Evolutionary conservation across 2,797 vertebrate species (phyloP).

Genomic region (Micromesistius poutassou): DNA sequence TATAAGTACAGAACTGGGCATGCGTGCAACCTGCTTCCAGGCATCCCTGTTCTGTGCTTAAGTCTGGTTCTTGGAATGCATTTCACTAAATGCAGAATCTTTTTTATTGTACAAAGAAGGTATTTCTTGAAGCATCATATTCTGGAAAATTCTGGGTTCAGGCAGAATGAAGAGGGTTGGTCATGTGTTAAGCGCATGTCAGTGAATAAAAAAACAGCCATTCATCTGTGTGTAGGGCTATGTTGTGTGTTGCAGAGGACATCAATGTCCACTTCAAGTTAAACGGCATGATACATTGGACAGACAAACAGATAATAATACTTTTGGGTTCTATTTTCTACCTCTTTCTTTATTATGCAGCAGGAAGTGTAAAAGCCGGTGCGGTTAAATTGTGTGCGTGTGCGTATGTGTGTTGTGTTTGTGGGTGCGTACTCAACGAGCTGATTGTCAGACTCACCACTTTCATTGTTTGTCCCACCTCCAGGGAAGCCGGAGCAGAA

Average conservation of each 20-base stretch:
- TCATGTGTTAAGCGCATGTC: not conserved
- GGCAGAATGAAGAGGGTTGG: not conserved
- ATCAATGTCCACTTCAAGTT: not conserved
- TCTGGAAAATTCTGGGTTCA: not conserved
- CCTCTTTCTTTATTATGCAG: too few relatives aligned
- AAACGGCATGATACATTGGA: not conserved
- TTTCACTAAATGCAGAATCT: not conserved
- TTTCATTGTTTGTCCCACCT: conserved; percentile 36
- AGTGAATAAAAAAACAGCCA: too few relatives aligned
- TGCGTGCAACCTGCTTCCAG: not conserved
- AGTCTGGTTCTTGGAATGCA: not conserved
- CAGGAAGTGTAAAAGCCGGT: not conserved
- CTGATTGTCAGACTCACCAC: not conserved
- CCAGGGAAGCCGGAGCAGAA: conserved; percentile 89
- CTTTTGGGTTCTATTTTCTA: too few relatives aligned
- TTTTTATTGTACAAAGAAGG: not conserved
- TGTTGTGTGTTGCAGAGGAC: not conserved
- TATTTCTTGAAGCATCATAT: not conserved
- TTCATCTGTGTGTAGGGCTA: not conserved
- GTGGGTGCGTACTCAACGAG: not conserved
- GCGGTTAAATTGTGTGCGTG: not conserved
- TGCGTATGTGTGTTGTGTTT: not conserved
- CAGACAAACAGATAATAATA: too few relatives aligned
- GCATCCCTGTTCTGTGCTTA: not conserved
- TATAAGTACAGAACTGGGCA: not conserved